A percentile compares a stretch with the other conserved stretches of the same genome.
These are phyloP conservation scores for Callocephalon fimbriatum DNA, from an alignment of 2,113 vertebrate genomes.

Conservation along the genomic window DNA sequence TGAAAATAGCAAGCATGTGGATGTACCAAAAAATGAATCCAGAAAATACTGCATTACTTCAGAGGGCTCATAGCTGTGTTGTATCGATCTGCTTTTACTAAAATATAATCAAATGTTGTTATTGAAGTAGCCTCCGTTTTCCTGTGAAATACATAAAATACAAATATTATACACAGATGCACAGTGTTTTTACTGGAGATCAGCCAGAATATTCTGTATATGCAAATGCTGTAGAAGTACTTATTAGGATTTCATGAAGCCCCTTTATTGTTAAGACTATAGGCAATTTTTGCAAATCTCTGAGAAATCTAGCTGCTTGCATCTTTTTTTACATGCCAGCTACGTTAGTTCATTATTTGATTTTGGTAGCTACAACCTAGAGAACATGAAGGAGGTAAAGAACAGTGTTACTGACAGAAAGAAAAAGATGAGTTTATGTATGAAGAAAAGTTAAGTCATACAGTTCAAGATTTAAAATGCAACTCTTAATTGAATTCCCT, in stretches of 20 bases:
- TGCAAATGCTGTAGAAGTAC: not conserved
- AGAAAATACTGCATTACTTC: not conserved
- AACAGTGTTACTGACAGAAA: not conserved
- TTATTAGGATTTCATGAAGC: not conserved
- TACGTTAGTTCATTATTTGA: not conserved
- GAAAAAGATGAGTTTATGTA: not conserved
- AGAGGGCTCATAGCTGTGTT: not conserved
- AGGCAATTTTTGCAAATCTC: not conserved
- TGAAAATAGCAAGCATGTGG: not conserved
- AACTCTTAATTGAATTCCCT: not conserved
- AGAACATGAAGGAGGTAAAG: not conserved
- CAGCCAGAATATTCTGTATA: not conserved
- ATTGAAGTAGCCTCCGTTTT: not conserved
- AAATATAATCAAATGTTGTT: not conserved
- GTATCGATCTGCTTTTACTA: not conserved
- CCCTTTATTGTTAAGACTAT: not conserved
- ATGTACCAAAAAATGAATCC: not conserved
- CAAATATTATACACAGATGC: not conserved
- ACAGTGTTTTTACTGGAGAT: not conserved
- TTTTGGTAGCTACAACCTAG: not conserved
- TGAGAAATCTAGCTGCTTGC: not conserved
- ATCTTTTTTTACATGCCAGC: not conserved
- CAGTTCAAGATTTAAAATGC: not conserved
- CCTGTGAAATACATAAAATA: not conserved
- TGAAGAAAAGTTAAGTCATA: not conserved